These are phyloP conservation scores for Eupithecia inturbata DNA, from an alignment of 2,888 invertebrate genomes.

Conservation along the genomic window DNA sequence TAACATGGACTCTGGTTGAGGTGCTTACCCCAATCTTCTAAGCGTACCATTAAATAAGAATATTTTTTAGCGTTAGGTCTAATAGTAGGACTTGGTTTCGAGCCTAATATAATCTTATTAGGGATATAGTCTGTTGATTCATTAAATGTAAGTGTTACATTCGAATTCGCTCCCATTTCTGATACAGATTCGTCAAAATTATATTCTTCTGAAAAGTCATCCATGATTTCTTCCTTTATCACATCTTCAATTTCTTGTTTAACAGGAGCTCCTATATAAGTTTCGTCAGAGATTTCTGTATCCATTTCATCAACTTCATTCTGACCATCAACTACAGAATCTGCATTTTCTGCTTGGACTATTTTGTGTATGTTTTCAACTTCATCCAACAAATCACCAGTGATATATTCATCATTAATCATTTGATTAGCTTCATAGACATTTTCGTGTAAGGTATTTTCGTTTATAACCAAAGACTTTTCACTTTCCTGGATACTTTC, in stretches of 20 bases:
- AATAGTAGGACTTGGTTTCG: conserved; percentile 43
- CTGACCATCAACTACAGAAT: background rate
- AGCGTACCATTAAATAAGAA: conserved; percentile 38
- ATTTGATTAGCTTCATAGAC: background rate
- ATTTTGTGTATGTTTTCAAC: background rate
- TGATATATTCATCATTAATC: conserved; percentile 3
- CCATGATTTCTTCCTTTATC: conserved; percentile 38
- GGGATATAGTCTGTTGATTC: conserved; percentile 30
- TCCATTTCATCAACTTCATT: conserved; percentile 2
- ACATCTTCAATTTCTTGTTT: conserved; percentile 11
- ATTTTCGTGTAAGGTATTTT: background rate
- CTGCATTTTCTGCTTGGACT: background rate
- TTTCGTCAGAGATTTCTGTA: background rate
- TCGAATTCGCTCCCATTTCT: background rate
- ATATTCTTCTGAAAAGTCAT: conserved; percentile 22
- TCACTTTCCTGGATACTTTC: background rate
- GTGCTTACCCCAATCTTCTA: conserved; percentile 57
- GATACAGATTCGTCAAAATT: conserved; percentile 24
- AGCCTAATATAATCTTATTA: conserved; percentile 52
- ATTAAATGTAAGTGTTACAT: conserved; percentile 5
- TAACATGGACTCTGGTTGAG: conserved; percentile 51
- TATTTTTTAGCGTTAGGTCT: background rate
- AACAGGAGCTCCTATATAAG: background rate
- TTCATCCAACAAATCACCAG: conserved; percentile 8
- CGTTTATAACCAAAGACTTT: background rate